phyloP scores from a whole-genome alignment of 2,888 invertebrate genomes.

The Gastrophysa polygoni region DNA sequence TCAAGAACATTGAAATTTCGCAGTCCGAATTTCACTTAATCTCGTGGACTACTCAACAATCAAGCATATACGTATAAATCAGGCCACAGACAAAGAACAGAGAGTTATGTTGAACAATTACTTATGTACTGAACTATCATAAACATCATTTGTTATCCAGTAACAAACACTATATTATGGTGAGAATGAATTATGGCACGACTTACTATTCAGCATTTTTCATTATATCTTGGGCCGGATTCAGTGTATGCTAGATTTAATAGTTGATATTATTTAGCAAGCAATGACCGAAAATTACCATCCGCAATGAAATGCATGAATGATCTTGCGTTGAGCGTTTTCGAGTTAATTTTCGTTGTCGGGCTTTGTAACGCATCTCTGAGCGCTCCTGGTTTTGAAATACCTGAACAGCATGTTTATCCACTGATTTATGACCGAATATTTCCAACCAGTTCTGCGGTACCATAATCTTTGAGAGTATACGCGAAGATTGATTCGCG shows the following conservation, averaged over 20 bases:
- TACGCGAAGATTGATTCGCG: slow-evolving; percentile 43
- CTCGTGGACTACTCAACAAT: not conserved
- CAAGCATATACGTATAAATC: not conserved
- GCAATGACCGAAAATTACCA: not conserved
- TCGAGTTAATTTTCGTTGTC: slow-evolving; percentile 36
- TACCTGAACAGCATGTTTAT: slow-evolving; percentile 52
- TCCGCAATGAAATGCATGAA: slow-evolving; percentile 20
- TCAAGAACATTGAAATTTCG: no score
- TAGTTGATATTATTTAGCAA: not conserved
- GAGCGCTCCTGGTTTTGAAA: slow-evolving; percentile 53
- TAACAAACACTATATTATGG: not conserved
- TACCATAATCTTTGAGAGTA: slow-evolving; percentile 44
- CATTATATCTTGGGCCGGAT: not conserved
- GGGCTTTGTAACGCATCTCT: slow-evolving; percentile 30
- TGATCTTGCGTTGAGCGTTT: slow-evolving; percentile 27
- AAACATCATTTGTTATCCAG: not conserved
- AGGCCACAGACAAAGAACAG: not conserved
- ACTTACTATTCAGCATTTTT: not conserved
- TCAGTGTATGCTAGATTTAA: not conserved
- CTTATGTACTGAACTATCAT: not conserved
- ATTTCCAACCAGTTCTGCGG: slow-evolving; percentile 53
- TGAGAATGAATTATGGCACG: not conserved
- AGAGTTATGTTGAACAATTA: not conserved
- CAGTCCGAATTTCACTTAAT: slow-evolving; percentile 6
- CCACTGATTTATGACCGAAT: slow-evolving; percentile 51